Evolutionary conservation across 2,888 invertebrate species (phyloP).

Genomic region (Alloscopus bannaensis): DNA sequence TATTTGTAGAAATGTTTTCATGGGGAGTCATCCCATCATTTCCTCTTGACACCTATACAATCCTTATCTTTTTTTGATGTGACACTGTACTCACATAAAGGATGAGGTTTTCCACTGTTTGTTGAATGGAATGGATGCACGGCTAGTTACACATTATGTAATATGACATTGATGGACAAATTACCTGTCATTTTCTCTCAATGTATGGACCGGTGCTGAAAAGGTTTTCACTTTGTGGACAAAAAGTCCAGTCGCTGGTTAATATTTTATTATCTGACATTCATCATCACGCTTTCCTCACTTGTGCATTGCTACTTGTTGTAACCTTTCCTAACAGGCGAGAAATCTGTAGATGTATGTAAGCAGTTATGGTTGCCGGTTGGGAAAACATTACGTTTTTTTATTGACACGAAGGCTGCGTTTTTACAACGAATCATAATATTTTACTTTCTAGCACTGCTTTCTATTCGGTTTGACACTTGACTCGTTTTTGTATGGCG

Average conservation of each 20-base stretch:
- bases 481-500: too few species aligned
- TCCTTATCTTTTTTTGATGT: slow-evolving; percentile 23
- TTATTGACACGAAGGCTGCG: too few species aligned
- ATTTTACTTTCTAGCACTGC: too few species aligned
- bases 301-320: slow-evolving; percentile 13
- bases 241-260: slow-evolving; percentile 33
- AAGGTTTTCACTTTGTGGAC: slow-evolving; percentile 33
- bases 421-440: too few species aligned
- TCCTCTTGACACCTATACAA: slow-evolving; percentile 58
- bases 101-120: slow-evolving; percentile 9
- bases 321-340: not conserved
- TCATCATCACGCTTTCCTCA: slow-evolving; percentile 32
- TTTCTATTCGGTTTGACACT: too few species aligned
- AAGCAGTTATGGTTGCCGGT: too few species aligned
- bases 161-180: slow-evolving; percentile 70
- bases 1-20: slow-evolving; percentile 67
- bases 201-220: not conserved
- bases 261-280: slow-evolving; percentile 49
- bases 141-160: slow-evolving; percentile 18
- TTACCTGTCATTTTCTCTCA: slow-evolving; percentile 68
- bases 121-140: slow-evolving; percentile 5
- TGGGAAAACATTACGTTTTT: too few species aligned
- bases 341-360: too few species aligned
- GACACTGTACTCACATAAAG: slow-evolving; percentile 21
- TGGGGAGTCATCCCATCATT: slow-evolving; percentile 69